Conservation (phyloP, 2,113 vertebrate genomes). For the Poeciliopsis prolifica region DNA sequence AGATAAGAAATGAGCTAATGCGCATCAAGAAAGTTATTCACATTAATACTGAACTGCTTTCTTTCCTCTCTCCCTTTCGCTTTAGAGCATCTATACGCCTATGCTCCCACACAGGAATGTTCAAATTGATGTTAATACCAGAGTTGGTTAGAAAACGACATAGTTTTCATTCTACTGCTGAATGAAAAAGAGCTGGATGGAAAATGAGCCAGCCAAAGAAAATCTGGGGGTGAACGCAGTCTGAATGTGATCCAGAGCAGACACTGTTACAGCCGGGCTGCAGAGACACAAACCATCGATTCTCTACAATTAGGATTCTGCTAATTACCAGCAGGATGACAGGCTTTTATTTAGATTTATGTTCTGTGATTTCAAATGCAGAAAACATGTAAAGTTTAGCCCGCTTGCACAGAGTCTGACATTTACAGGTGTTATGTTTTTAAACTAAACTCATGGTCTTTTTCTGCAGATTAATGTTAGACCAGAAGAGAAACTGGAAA, state of each 20-base stretch:
- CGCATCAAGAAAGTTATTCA: slow-evolving; percentile 74
- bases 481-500: background rate
- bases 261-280: slow-evolving; percentile 33
- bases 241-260: slow-evolving; percentile 42
- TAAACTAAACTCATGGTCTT: background rate
- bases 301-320: slow-evolving; percentile 49
- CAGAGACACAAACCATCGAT: slow-evolving; percentile 50
- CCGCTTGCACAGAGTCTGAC: slow-evolving; percentile 7
- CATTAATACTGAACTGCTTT: slow-evolving; percentile 32
- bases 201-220: slow-evolving; percentile 70
- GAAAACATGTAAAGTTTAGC: slow-evolving; percentile 22
- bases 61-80: background rate
- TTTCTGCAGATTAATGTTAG: background rate
- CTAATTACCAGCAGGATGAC: slow-evolving; percentile 53
- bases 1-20: slow-evolving; percentile 65
- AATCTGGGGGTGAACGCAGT: slow-evolving; percentile 49
- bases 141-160: slow-evolving; percentile 70
- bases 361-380: slow-evolving; percentile 32
- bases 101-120: slow-evolving; percentile 69
- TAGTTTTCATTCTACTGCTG: slow-evolving; percentile 65
- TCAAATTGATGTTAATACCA: slow-evolving; percentile 75
- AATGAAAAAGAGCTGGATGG: slow-evolving; percentile 61
- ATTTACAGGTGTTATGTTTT: background rate
- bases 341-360: slow-evolving; percentile 38
- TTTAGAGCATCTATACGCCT: slow-evolving; percentile 37